phyloP scores from a whole-genome alignment of 2,113 vertebrate species.

The Formicarius rufipectus region DNA sequence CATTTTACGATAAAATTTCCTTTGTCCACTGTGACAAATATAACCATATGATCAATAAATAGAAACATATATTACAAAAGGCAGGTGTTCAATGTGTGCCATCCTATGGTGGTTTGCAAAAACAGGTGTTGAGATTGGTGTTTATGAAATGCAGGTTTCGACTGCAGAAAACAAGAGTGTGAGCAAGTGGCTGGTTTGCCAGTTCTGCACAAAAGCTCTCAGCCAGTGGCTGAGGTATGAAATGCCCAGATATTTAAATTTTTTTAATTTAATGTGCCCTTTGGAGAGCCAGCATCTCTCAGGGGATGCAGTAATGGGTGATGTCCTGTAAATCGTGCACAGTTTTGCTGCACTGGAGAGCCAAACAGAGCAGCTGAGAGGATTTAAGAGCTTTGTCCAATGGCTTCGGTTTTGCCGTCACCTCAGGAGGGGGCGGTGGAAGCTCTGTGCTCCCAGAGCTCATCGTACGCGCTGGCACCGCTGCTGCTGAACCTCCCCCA shows the following conservation, averaged over 20 bases:
- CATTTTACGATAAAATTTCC: background rate
- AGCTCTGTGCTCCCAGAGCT: background rate
- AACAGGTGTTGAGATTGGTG: background rate
- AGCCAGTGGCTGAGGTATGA: background rate
- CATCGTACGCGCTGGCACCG: background rate
- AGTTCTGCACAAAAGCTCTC: background rate
- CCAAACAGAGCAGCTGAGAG: background rate
- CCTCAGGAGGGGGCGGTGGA: background rate
- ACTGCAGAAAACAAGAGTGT: background rate
- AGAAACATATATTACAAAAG: background rate
- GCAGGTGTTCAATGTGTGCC: background rate
- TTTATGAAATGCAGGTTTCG: background rate
- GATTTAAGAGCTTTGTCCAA: background rate
- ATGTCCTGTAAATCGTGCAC: background rate
- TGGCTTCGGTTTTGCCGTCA: background rate
- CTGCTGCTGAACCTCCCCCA: slow-evolving; percentile 16
- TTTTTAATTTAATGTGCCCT: background rate
- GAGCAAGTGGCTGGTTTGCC: background rate
- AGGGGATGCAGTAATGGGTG: background rate
- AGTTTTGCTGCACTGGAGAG: background rate
- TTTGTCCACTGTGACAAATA: background rate
- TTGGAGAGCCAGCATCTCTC: background rate
- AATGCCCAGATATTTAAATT: background rate
- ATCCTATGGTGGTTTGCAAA: background rate
- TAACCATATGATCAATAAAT: background rate